These are phyloP conservation scores for Dallia pectoralis DNA, from an alignment of 2,797 vertebrate species.

Conservation along the genomic window DNA sequence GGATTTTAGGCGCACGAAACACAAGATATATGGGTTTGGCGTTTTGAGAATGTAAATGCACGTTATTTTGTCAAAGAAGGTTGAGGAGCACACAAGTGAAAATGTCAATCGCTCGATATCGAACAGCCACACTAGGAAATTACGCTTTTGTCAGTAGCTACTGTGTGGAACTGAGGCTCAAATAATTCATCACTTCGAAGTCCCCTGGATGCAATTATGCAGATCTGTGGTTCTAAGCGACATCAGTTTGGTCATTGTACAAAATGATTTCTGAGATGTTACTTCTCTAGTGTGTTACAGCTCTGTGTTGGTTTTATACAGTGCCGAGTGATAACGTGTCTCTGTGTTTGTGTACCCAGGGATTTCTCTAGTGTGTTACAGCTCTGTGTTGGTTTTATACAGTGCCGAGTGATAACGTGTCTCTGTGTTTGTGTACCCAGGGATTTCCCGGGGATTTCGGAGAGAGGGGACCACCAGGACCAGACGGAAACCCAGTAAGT, in stretches of 20 bases:
- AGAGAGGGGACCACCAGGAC: conserved; percentile 90
- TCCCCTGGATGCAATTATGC: neutral
- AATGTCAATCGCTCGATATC: neutral
- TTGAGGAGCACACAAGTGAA: neutral
- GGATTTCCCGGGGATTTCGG: conserved; percentile 95
- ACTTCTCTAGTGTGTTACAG: conserved; percentile 13
- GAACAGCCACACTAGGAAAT: neutral
- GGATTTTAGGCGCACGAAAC: neutral
- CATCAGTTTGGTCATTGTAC: neutral
- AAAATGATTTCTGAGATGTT: neutral
- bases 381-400: conserved; percentile 3
- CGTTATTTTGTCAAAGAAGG: neutral
- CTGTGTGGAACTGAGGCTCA: neutral
- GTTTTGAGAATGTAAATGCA: neutral
- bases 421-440: conserved; percentile 72
- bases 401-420: conserved; percentile 34
- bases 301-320: conserved; percentile 1
- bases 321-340: conserved; percentile 35
- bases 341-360: conserved; percentile 76
- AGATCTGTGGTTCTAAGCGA: neutral
- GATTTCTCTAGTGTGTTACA: conserved; percentile 74
- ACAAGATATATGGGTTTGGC: neutral
- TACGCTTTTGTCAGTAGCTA: neutral
- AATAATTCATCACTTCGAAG: neutral
- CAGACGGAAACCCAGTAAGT: conserved; percentile 97